Conservation (phyloP, 1,140 invertebrate genomes). For the Sycophila sp. region DNA sequence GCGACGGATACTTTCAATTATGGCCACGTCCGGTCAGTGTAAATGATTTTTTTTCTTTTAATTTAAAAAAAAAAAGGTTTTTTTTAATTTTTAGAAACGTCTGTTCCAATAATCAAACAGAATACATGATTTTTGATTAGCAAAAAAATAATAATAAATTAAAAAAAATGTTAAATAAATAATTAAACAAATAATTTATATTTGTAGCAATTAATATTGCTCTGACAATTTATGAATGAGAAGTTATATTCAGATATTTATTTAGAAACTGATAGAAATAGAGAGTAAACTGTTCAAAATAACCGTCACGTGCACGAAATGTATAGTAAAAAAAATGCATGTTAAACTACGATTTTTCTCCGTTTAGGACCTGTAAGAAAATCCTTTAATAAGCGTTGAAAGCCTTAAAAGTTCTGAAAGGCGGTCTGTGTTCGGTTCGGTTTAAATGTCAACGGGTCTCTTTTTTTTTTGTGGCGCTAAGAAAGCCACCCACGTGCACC, state of each 20-base stretch:
- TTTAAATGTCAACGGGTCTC: slow-evolving; percentile 22
- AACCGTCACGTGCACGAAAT: no score
- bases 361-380: slow-evolving; percentile 10
- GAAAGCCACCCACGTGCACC: slow-evolving; percentile 15
- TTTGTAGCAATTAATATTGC: not conserved
- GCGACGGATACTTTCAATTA: not conserved
- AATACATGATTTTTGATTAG: not conserved
- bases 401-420: slow-evolving; percentile 4
- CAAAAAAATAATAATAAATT: no score
- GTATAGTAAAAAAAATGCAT: no score
- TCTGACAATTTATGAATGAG: not conserved
- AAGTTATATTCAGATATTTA: no score
- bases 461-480: slow-evolving; percentile 26
- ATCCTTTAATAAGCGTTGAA: slow-evolving; percentile 24
- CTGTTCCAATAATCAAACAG: not conserved
- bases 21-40: no score
- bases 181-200: not conserved
- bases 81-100: not conserved
- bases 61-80: not conserved
- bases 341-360: no score
- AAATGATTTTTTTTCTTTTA: no score
- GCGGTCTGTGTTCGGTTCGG: not conserved
- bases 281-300: no score
- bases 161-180: no score
- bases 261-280: no score